Percentiles rank a stretch among this genome's conserved stretches.
Conservation (phyloP, 2,797 vertebrate genomes). For the Atherinosoma microstoma region DNA sequence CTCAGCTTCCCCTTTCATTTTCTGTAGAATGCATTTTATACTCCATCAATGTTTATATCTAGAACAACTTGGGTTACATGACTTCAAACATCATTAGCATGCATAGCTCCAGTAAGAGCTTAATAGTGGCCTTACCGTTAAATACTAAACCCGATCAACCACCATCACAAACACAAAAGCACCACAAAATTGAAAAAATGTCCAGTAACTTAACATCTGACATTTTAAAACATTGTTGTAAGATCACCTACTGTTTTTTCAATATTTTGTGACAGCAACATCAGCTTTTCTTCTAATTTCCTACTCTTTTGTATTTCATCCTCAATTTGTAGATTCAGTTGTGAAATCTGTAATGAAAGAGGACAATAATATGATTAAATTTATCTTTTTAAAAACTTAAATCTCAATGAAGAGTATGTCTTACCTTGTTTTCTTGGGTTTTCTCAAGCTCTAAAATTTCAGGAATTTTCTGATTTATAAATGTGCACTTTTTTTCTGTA, state of each 20-base stretch:
- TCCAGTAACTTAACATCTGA: background rate
- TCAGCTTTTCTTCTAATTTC: constrained; percentile 46
- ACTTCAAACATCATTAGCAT: constrained; percentile 29
- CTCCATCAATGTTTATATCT: constrained; percentile 19
- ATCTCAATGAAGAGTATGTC: background rate
- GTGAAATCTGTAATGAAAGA: constrained; percentile 64
- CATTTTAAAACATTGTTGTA: constrained; percentile 14
- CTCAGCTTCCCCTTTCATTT: constrained; percentile 67
- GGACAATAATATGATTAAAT: background rate
- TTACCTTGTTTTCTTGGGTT: constrained; percentile 50
- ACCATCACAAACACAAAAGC: constrained; percentile 20
- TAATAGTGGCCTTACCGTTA: constrained; percentile 10
- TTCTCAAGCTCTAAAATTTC: constrained; percentile 46
- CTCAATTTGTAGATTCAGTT: constrained; percentile 65
- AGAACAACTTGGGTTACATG: constrained; percentile 28
- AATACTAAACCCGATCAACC: constrained; percentile 17
- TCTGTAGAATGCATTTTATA: constrained; percentile 69
- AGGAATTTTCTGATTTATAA: constrained; percentile 26
- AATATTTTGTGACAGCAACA: constrained; percentile 56
- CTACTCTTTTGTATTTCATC: constrained; percentile 51
- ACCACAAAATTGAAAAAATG: background rate
- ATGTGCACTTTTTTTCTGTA: constrained; percentile 34
- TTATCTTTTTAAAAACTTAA: background rate
- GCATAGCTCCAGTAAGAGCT: constrained; percentile 8
- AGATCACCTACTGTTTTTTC: constrained; percentile 73